Evolutionary conservation across 2,797 vertebrate species (phyloP).

Genomic region (Numenius phaeopus): DNA sequence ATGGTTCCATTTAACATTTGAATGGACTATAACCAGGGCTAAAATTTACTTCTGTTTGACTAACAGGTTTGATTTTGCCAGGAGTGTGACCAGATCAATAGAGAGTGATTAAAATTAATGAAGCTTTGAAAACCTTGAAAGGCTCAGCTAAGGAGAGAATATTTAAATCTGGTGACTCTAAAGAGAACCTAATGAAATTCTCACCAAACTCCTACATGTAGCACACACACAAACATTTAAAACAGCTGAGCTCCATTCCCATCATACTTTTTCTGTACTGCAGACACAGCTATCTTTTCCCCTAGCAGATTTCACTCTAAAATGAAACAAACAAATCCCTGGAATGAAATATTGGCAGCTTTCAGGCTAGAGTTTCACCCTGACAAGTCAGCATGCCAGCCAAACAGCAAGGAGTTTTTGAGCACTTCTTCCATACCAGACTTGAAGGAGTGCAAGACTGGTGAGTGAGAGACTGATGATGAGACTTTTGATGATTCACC

Average conservation of each 20-base stretch:
- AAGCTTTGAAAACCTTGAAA: slow-evolving; percentile 30
- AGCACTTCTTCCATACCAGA: neutral
- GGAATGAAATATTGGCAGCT: neutral
- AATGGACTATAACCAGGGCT: neutral
- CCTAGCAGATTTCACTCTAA: neutral
- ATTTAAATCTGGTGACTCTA: neutral
- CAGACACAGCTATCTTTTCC: neutral
- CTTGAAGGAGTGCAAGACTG: neutral
- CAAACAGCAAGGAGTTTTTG: neutral
- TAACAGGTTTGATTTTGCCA: slow-evolving; percentile 24
- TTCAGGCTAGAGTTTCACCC: neutral
- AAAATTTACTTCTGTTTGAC: slow-evolving; percentile 47
- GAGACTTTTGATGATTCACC: neutral
- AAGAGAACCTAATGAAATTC: neutral
- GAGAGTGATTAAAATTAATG: slow-evolving; percentile 34
- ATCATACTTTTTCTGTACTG: neutral
- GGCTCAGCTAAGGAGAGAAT: neutral
- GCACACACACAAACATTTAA: neutral
- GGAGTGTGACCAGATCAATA: slow-evolving; percentile 16
- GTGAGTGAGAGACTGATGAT: neutral
- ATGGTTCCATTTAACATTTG: slow-evolving; percentile 9
- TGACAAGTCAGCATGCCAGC: neutral
- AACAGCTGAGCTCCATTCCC: neutral
- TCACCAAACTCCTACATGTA: neutral
- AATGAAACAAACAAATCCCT: neutral